These are phyloP conservation scores for Macrostomum lignano DNA, from an alignment of 1,140 invertebrate genomes.

Conservation along the genomic window DNA sequence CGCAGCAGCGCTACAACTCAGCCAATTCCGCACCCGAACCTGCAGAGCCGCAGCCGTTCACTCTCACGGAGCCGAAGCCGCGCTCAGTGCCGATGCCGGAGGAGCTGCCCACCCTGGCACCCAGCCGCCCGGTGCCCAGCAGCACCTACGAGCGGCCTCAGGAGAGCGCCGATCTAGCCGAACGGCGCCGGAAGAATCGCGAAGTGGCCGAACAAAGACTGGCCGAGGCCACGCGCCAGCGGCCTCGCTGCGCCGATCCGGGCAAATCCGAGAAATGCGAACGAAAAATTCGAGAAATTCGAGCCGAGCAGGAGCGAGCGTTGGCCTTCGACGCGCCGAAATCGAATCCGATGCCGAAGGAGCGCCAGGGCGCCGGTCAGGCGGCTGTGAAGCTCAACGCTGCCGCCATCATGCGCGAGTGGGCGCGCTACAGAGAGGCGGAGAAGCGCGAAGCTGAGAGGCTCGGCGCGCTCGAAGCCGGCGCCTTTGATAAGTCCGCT, in stretches of 20 bases:
- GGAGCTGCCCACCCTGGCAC: no score
- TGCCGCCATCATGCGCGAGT: slow-evolving; percentile 23
- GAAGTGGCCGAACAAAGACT: no score
- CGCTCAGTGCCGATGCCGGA: slow-evolving; percentile 19
- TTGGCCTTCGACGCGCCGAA: slow-evolving; percentile 17
- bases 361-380: slow-evolving; percentile 12
- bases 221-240: no score
- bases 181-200: no score
- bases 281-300: slow-evolving; percentile 14
- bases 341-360: slow-evolving; percentile 13
- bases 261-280: slow-evolving; percentile 19
- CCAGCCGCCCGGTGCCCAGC: no score
- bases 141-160: no score
- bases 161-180: no score
- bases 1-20: no score
- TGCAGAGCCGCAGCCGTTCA: slow-evolving; percentile 17
- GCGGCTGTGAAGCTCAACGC: slow-evolving; percentile 22
- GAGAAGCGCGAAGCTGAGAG: slow-evolving; percentile 16
- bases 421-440: slow-evolving; percentile 19
- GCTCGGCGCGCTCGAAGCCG: slow-evolving; percentile 18
- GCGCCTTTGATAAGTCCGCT: slow-evolving; percentile 15
- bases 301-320: slow-evolving; percentile 14
- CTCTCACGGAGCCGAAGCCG: slow-evolving; percentile 17
- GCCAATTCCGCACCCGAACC: slow-evolving; percentile 5
- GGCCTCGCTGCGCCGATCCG: no score